phyloP scores from a whole-genome alignment of 2,888 invertebrate genomes.

The Diarsia dahlii region DNA sequence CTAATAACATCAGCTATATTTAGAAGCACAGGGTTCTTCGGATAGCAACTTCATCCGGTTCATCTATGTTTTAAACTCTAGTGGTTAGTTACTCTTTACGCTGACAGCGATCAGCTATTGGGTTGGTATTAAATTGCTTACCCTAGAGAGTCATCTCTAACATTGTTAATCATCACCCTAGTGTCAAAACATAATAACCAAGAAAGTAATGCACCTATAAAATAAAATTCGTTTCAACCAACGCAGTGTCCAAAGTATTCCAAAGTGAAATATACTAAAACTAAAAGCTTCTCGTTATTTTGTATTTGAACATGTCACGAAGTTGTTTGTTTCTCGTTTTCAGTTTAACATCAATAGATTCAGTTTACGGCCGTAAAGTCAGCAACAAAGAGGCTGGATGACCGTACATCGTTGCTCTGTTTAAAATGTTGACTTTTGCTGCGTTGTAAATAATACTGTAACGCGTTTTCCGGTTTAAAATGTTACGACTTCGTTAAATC shows the following conservation, averaged over 20 bases:
- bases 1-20: conserved; percentile 23
- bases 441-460: conserved; percentile 57
- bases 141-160: not conserved
- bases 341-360: conserved; percentile 55
- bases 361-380: conserved; percentile 55
- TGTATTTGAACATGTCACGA: conserved; percentile 49
- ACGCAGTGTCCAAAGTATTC: conserved; percentile 63
- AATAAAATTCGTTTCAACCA: conserved; percentile 55
- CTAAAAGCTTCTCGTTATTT: conserved; percentile 44
- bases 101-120: not conserved
- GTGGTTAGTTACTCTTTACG: not conserved
- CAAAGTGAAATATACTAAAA: conserved; percentile 42
- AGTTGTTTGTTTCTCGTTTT: conserved; percentile 45
- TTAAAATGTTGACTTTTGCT: conserved; percentile 60
- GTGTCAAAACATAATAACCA: not conserved
- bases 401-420: conserved; percentile 54
- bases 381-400: conserved; percentile 60
- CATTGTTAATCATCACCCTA: not conserved
- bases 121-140: not conserved
- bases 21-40: conserved; percentile 20
- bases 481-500: conserved; percentile 34
- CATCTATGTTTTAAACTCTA: too few relatives aligned
- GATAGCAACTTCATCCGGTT: not conserved
- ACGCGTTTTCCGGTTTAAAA: conserved; percentile 22
- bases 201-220: not conserved